These are phyloP conservation scores for Agrotis exclamationis DNA, from an alignment of 2,888 invertebrate genomes.

Conservation along the genomic window DNA sequence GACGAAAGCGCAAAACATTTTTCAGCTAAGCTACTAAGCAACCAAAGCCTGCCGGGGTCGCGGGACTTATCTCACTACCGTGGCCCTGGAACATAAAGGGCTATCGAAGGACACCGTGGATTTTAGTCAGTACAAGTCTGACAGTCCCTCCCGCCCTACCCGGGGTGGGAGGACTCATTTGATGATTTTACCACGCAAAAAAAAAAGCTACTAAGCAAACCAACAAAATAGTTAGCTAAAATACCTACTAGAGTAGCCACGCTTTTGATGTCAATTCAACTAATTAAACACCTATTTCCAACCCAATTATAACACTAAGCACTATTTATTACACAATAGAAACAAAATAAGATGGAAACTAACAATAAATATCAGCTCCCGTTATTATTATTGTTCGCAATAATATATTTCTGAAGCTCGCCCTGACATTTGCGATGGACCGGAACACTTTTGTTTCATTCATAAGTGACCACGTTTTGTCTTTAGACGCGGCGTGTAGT, in stretches of 20 bases:
- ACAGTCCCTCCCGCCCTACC: no score
- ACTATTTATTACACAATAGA: slow-evolving; percentile 29
- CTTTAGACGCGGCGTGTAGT: slow-evolving; percentile 57
- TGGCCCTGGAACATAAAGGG: no score
- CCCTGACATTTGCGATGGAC: slow-evolving; percentile 73
- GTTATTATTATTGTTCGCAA: slow-evolving; percentile 60
- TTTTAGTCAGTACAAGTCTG: no score
- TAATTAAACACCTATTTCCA: slow-evolving; percentile 24
- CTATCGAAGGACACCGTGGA: no score
- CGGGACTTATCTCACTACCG: no score
- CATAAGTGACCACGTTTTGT: slow-evolving; percentile 72
- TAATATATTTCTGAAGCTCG: slow-evolving; percentile 65
- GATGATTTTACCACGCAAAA: no score
- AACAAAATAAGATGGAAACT: slow-evolving; percentile 28
- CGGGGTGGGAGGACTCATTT: no score
- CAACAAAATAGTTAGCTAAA: no score
- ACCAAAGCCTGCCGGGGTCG: no score
- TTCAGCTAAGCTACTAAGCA: no score
- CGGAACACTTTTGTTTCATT: slow-evolving; percentile 81
- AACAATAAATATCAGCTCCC: slow-evolving; percentile 42
- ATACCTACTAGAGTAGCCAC: background rate
- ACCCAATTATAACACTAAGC: slow-evolving; percentile 42
- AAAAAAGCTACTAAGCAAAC: no score
- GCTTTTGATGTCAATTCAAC: background rate
- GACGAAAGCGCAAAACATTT: no score